Evolutionary conservation across 53 echinoderm and acorn worm genomes (phyloP).

Genomic region (Stichopus horrens): DNA sequence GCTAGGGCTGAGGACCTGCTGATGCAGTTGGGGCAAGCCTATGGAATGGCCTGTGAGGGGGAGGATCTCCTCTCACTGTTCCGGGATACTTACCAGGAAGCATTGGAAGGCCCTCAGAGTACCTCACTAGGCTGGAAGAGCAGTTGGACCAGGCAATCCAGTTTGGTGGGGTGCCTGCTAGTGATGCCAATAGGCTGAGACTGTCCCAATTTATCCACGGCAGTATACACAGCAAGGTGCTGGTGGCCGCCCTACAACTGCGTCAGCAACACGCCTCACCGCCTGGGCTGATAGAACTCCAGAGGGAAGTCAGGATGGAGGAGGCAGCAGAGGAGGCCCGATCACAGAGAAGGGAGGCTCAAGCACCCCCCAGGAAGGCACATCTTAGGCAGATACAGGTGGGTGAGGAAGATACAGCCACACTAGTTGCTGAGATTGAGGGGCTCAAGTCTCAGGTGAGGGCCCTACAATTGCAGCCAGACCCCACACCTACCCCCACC

Average conservation of each 20-base stretch:
- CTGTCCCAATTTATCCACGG: neutral
- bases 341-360: neutral
- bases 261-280: too few relatives aligned
- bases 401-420: neutral
- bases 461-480: neutral
- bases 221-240: too few relatives aligned
- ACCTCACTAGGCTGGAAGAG: slow-evolving; percentile 46
- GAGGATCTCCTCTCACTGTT: too few relatives aligned
- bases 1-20: slow-evolving; percentile 37
- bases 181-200: slow-evolving; percentile 39
- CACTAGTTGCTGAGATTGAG: neutral
- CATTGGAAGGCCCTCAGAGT: slow-evolving; percentile 38
- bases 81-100: slow-evolving; percentile 51
- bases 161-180: slow-evolving; percentile 46
- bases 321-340: slow-evolving; percentile 6
- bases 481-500: neutral
- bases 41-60: slow-evolving; percentile 53
- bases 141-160: slow-evolving; percentile 45
- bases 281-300: too few relatives aligned
- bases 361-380: neutral
- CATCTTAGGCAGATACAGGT: neutral
- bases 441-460: neutral
- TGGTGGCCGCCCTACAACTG: too few relatives aligned
- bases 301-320: neutral
- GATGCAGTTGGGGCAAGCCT: slow-evolving; percentile 47